Evolutionary conservation across 2,888 invertebrate species (phyloP).

Genomic region (Ectemnius continuus): DNA sequence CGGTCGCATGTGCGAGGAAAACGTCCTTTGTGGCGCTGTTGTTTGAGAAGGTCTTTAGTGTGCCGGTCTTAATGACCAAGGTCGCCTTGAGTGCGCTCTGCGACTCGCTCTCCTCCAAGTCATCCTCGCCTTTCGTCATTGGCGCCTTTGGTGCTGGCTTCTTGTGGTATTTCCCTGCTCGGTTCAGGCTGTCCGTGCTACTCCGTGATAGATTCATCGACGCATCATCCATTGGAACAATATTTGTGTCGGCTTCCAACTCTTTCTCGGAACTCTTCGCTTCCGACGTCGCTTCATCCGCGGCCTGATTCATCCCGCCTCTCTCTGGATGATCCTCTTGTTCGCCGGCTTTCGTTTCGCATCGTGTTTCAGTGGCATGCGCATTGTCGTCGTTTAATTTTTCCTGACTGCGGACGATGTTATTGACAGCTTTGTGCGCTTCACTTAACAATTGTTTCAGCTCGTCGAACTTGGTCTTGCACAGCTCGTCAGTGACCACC

Average conservation of each 20-base stretch:
- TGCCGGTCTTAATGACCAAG: conserved; percentile 79
- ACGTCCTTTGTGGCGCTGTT: conserved; percentile 61
- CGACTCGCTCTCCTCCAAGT: conserved; percentile 45
- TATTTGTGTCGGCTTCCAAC: conserved; percentile 20
- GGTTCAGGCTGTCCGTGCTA: conserved; percentile 63
- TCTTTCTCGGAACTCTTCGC: background rate
- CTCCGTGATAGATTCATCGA: conserved; percentile 55
- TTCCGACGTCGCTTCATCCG: background rate
- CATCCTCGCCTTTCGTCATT: conserved; percentile 48
- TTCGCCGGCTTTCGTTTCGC: background rate
- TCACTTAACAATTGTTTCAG: conserved; percentile 66
- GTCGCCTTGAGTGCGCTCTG: conserved; percentile 78
- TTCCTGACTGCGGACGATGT: conserved; percentile 65
- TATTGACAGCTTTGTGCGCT: conserved; percentile 67
- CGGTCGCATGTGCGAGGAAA: conserved; percentile 59
- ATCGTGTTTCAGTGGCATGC: background rate
- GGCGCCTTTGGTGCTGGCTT: conserved; percentile 79
- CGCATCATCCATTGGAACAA: conserved; percentile 9
- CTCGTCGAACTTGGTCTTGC: conserved; percentile 68
- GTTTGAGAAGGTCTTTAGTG: conserved; percentile 69
- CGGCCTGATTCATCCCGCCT: background rate
- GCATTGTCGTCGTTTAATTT: conserved; percentile 6
- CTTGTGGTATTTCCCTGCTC: conserved; percentile 80
- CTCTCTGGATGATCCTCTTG: background rate
- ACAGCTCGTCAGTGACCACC: conserved; percentile 51